A percentile compares a stretch with the other conserved stretches of the same genome.
Conservation (phyloP, 37 sponge, comb jelly and placozoan species). For the Halisarca cf. caerulea region DNA sequence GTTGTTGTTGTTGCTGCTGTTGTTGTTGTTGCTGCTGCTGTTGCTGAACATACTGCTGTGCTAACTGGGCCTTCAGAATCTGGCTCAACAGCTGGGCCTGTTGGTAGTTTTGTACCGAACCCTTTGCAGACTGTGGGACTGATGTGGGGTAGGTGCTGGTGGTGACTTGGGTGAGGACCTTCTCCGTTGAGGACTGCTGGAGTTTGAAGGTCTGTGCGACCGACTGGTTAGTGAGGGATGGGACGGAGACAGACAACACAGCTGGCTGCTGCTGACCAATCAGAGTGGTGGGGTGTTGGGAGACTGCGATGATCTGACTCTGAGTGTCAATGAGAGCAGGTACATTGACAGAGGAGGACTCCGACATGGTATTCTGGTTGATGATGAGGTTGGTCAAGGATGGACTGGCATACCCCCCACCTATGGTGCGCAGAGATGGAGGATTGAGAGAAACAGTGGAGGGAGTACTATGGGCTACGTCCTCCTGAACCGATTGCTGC, state of each 20-base stretch:
- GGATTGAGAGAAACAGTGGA: background rate
- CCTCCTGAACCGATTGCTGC: too few species aligned
- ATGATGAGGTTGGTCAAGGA: conserved; percentile 1
- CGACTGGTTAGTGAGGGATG: background rate
- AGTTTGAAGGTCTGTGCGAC: conserved; percentile 12
- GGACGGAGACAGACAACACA: background rate
- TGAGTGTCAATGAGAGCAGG: background rate
- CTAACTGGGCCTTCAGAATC: background rate
- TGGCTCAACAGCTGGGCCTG: conserved; percentile 1
- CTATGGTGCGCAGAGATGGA: background rate
- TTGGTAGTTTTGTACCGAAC: background rate
- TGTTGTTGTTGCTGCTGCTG: conserved; percentile 13
- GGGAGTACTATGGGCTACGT: too few species aligned
- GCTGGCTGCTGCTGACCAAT: background rate
- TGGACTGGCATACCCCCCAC: background rate
- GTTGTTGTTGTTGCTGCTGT: conserved; percentile 10
- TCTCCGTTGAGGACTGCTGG: background rate
- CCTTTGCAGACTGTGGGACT: background rate
- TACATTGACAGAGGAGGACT: background rate
- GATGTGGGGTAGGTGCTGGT: conserved; percentile 2
- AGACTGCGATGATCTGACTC: background rate
- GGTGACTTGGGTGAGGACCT: conserved; percentile 7
- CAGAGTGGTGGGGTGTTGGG: background rate
- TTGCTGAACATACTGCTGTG: background rate
- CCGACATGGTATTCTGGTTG: background rate